These are phyloP conservation scores for Artemia sinica DNA, from an alignment of 2,888 invertebrate species.

Conservation along the genomic window DNA sequence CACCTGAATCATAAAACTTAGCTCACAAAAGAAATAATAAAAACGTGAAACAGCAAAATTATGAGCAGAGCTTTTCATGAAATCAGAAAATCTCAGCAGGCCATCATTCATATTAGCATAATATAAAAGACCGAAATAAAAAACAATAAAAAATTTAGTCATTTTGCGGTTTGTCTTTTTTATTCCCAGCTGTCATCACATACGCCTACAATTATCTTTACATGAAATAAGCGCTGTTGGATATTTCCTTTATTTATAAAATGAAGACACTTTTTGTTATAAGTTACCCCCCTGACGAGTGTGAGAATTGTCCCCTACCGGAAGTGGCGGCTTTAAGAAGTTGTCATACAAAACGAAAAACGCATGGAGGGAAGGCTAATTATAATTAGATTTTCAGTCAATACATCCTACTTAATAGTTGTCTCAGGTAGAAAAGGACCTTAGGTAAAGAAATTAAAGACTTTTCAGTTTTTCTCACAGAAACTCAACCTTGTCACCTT, in stretches of 20 bases:
- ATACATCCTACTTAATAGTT: too few relatives aligned
- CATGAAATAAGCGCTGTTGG: constrained; percentile 5
- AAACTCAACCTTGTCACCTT: too few relatives aligned
- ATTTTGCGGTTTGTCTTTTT: neutral
- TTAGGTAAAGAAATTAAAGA: too few relatives aligned
- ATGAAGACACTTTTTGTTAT: neutral
- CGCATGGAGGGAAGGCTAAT: neutral
- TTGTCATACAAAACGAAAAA: neutral
- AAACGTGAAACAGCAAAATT: too few relatives aligned
- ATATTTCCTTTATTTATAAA: constrained; percentile 5
- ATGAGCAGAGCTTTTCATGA: too few relatives aligned
- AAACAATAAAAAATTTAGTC: neutral
- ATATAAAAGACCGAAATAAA: too few relatives aligned
- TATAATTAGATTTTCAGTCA: neutral
- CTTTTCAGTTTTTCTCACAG: too few relatives aligned
- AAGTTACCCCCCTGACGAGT: constrained; percentile 1
- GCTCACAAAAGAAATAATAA: too few relatives aligned
- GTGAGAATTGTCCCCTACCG: neutral
- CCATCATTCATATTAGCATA: too few relatives aligned
- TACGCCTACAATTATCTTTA: constrained; percentile 8
- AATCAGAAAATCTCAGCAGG: too few relatives aligned
- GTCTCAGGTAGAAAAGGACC: too few relatives aligned
- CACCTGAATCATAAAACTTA: too few relatives aligned
- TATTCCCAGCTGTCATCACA: neutral
- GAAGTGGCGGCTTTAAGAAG: neutral